phyloP scores from a whole-genome alignment of 2,888 invertebrate genomes.

The Phyllotreta cruciferae region DNA sequence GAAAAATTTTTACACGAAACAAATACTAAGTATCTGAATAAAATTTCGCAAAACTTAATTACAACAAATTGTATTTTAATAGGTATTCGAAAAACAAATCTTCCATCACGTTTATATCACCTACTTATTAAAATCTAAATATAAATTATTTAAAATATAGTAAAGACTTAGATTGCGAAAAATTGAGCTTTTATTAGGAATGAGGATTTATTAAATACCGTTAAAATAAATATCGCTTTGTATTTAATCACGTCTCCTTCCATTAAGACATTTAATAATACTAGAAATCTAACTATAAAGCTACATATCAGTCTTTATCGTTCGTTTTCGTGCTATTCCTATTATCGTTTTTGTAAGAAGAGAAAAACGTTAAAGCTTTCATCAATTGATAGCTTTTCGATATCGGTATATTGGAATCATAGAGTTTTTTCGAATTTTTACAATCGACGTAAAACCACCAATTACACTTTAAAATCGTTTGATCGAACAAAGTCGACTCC shows the following conservation, averaged over 20 bases:
- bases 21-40: too few relatives aligned
- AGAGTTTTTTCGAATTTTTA: slow-evolving; percentile 78
- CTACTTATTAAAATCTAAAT: too few relatives aligned
- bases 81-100: too few relatives aligned
- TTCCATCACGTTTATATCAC: too few relatives aligned
- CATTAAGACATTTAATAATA: slow-evolving; percentile 7
- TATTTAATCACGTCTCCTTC: slow-evolving; percentile 12
- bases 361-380: slow-evolving; percentile 89
- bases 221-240: neutral
- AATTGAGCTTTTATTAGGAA: too few relatives aligned
- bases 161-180: too few relatives aligned
- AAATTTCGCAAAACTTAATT: too few relatives aligned
- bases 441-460: slow-evolving; percentile 96
- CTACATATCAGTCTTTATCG: slow-evolving; percentile 39
- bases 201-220: neutral
- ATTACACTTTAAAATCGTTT: slow-evolving; percentile 89
- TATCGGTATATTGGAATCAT: slow-evolving; percentile 89
- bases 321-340: slow-evolving; percentile 33
- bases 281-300: slow-evolving; percentile 6
- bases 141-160: too few relatives aligned
- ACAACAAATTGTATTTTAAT: too few relatives aligned
- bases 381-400: slow-evolving; percentile 91
- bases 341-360: slow-evolving; percentile 76
- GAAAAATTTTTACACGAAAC: too few relatives aligned
- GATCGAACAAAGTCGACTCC: slow-evolving; percentile 89